phyloP scores from a whole-genome alignment of 2,113 vertebrate species.

The Rissa tridactyla region DNA sequence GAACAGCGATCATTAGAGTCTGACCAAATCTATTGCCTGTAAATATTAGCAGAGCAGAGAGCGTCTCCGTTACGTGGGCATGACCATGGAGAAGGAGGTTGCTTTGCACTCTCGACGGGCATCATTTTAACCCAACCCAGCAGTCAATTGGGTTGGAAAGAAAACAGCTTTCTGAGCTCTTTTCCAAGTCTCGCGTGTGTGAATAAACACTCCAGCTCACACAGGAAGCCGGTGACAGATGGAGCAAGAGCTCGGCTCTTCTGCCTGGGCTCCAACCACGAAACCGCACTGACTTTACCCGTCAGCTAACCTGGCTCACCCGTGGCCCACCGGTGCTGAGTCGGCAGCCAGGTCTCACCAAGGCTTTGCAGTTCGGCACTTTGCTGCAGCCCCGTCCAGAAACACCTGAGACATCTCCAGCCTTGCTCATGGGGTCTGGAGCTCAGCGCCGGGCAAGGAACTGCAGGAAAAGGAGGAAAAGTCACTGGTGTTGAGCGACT shows the following conservation, averaged over 20 bases:
- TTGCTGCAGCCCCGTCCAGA: neutral
- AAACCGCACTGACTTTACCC: neutral
- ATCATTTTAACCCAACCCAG: neutral
- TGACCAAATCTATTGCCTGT: neutral
- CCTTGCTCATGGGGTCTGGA: fast-evolving
- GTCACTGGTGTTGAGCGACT: neutral
- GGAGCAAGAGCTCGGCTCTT: slow-evolving; percentile 38
- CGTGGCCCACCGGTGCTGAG: fast-evolving
- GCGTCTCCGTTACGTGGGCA: neutral
- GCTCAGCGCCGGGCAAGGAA: neutral
- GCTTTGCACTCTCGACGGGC: fast-evolving
- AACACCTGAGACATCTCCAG: neutral
- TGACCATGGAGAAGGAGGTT: neutral
- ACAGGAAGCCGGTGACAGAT: slow-evolving; percentile 36
- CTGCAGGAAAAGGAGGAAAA: neutral
- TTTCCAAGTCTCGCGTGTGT: neutral
- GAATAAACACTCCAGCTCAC: slow-evolving; percentile 30
- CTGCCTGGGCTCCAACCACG: neutral
- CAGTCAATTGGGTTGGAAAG: neutral
- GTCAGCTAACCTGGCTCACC: neutral
- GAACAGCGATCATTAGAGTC: slow-evolving; percentile 16
- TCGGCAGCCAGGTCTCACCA: fast-evolving
- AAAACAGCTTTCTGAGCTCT: slow-evolving; percentile 40
- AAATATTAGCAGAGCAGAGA: neutral
- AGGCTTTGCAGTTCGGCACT: neutral